Conservation (phyloP, 2,113 vertebrate genomes). For the Cyrtonyx montezumae region DNA sequence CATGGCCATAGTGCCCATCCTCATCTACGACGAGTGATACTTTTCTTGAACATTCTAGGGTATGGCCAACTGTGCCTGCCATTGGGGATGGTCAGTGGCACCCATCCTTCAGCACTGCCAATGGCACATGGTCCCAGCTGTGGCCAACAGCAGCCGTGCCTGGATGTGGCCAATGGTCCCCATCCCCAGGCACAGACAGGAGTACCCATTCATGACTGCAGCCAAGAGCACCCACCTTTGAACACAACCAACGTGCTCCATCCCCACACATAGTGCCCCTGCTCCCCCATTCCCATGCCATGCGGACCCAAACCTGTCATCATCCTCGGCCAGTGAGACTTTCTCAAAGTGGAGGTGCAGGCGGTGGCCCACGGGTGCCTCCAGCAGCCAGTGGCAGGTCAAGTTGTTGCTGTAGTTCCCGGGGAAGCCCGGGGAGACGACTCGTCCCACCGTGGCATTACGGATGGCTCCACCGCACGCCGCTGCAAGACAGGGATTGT, state of each 20-base stretch:
- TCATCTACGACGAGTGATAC: background rate
- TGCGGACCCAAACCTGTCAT: conserved; percentile 87
- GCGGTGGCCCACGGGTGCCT: conserved; percentile 86
- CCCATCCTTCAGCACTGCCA: accelerated
- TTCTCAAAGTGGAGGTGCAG: conserved; percentile 97
- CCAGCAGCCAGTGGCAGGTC: conserved; percentile 96
- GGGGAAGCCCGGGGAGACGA: conserved; percentile 93
- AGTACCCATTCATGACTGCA: background rate
- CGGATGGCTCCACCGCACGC: conserved; percentile 90
- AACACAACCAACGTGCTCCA: background rate
- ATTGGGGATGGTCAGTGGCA: background rate
- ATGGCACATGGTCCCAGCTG: no score
- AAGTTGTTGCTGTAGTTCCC: conserved; percentile 98
- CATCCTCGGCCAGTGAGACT: conserved; percentile 95
- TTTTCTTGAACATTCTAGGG: background rate
- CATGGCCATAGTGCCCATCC: background rate
- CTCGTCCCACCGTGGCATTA: conserved; percentile 90
- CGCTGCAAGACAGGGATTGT: conserved; percentile 70
- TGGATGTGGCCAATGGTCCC: background rate
- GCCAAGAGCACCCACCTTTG: background rate
- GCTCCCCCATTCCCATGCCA: accelerated
- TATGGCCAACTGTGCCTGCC: background rate
- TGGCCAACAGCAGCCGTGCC: no score
- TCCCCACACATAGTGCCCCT: background rate
- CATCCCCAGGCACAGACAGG: background rate